Evolutionary conservation across 2,888 invertebrate species (phyloP).

Genomic region (Mesorhabditis spiculigera): DNA sequence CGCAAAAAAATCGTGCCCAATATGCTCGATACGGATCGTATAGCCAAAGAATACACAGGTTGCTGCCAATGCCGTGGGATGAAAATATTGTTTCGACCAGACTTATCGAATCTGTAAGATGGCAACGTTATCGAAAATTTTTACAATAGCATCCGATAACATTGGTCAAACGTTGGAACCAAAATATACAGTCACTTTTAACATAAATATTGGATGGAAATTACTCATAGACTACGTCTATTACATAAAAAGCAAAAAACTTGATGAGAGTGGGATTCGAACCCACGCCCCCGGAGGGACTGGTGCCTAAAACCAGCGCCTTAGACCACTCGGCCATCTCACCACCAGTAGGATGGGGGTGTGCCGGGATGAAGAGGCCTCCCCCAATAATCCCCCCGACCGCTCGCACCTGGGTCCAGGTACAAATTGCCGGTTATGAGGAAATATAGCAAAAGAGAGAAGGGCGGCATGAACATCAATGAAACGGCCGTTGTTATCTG

Average conservation of each 20-base stretch:
- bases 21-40: constrained; percentile 2
- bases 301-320: constrained; percentile 87
- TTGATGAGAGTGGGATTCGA: constrained; percentile 49
- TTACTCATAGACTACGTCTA: no score
- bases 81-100: not conserved
- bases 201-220: no score
- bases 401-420: not conserved
- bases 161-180: no score
- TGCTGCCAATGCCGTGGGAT: not conserved
- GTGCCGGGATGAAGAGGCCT: no score
- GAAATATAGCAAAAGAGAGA: not conserved
- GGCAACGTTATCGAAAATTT: no score
- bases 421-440: not conserved
- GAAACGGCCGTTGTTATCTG: not conserved
- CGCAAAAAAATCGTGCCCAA: not conserved
- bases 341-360: constrained; percentile 8
- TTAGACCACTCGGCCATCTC: constrained; percentile 79
- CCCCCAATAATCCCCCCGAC: no score
- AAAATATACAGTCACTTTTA: no score
- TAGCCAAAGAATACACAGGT: not conserved
- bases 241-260: no score
- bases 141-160: no score
- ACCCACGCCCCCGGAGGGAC: constrained; percentile 66
- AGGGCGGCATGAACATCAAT: constrained; percentile 1
- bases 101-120: not conserved